Evolutionary conservation across 1,140 invertebrate genomes (phyloP), one percentile per base, ranked within the genome.

Genomic region (Drosophila triauraria): DNA sequence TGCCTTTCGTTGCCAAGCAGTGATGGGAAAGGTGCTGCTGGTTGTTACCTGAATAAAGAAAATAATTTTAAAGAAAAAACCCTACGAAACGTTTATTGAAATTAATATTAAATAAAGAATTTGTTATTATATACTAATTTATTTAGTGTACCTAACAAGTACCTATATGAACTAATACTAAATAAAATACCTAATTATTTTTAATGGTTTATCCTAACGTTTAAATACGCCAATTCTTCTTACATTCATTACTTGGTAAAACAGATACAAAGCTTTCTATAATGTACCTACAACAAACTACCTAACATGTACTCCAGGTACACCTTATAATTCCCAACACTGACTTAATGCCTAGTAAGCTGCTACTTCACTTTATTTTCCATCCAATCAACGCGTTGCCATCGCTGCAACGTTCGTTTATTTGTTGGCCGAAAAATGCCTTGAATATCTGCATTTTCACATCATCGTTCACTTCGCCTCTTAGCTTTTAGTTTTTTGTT

Each of bases 361-460:
- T 67, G 60, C 61, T 46, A 63, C 68, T 53, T 70, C 40, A 54
- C 40, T 67, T 70, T 67, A 46, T 70, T 70, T 54, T 38, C 48
- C 35, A 27, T 77, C 67, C 56, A 80, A 84, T 80, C 81, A 84
- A 77, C 58, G 65, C 64, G 59, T 60, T 63, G 79, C 80, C 82
- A 82, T 82, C 80, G 67, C 51, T 63, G 38, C 50, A 56, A 51
- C 43, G 56, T 58, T 69, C 58, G 63, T 76, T 56, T 25, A 53
- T 58, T 77, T 81, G 62, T 75, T 85, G 27, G 51, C 47, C 71
- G 30, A 64, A 78, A 68, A 83, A 88, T 80, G 65, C 47, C 58
- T 57, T 72, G 63, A 64, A 74, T 85, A 85, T 87, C 83, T 83
- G 10, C 60, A 67, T 46, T 70, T 77, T 75, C 40, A 69, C 76